phyloP scores from a whole-genome alignment of 2,797 vertebrate genomes.

The Sebastes trivittatus region DNA sequence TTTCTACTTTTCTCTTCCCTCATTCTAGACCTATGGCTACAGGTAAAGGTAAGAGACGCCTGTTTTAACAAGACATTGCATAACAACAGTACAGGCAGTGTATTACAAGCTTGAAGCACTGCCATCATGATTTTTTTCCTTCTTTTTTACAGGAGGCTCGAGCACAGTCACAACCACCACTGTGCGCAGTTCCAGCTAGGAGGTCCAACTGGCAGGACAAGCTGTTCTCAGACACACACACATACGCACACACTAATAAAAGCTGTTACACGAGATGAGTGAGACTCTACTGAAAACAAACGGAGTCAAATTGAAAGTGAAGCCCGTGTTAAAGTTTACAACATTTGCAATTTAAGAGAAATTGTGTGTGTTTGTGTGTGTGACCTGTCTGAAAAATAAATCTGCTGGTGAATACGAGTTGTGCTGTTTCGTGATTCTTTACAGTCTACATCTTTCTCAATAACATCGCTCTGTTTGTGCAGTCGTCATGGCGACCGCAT shows the following conservation, averaged over 20 bases:
- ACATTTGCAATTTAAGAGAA: constrained; percentile 12
- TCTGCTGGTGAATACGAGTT: constrained; percentile 57
- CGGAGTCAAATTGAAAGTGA: constrained; percentile 1
- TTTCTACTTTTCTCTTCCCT: neutral
- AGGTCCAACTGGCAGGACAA: constrained; percentile 56
- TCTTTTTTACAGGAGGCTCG: constrained; percentile 58
- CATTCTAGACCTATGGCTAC: constrained; percentile 50
- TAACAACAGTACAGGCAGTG: neutral
- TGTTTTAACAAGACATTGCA: neutral
- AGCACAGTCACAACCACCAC: constrained; percentile 71
- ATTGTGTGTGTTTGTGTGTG: constrained; percentile 25
- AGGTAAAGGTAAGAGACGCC: constrained; percentile 46
- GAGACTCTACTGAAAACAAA: constrained; percentile 30
- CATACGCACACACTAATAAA: constrained; percentile 32
- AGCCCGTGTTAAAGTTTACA: constrained; percentile 6
- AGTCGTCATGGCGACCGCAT: constrained; percentile 51
- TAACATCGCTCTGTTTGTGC: constrained; percentile 58
- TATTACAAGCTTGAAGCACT: neutral
- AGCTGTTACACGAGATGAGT: constrained; percentile 46
- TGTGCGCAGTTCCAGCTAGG: constrained; percentile 64
- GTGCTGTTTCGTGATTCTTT: constrained; percentile 36
- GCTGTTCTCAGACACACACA: constrained; percentile 43
- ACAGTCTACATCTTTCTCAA: constrained; percentile 31
- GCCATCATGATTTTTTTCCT: neutral
- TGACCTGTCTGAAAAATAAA: constrained; percentile 72